Evolutionary conservation across 2,113 vertebrate species (phyloP).

Genomic region (Phainopepla nitens): DNA sequence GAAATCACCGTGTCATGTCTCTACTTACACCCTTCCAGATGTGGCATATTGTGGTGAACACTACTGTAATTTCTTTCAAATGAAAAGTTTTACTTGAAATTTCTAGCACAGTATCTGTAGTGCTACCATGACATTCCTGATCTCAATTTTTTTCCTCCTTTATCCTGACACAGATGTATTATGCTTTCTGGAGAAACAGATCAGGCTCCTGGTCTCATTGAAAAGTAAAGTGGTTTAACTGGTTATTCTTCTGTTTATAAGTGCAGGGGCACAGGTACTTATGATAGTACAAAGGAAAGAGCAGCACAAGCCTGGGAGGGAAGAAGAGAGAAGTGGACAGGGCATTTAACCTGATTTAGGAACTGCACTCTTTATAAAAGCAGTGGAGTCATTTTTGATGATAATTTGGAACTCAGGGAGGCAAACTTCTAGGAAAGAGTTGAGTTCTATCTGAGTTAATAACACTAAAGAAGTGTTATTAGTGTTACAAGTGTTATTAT

Average conservation of each 20-base stretch:
- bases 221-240: not conserved
- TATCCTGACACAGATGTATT: not conserved
- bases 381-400: not conserved
- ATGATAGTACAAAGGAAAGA: not conserved
- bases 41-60: not conserved
- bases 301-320: not conserved
- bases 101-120: not conserved
- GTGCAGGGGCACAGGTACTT: not conserved
- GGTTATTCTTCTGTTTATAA: not conserved
- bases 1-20: not conserved
- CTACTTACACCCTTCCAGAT: not conserved
- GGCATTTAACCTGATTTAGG: not conserved
- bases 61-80: not conserved
- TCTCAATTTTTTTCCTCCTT: not conserved
- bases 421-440: not conserved
- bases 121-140: not conserved
- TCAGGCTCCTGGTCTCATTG: not conserved
- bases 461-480: not conserved
- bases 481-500: not conserved
- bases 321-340: not conserved
- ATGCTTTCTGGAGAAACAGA: not conserved
- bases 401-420: not conserved
- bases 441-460: not conserved
- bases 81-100: not conserved
- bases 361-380: not conserved